Evolutionary conservation across 2,888 invertebrate genomes (phyloP), one percentile per base, ranked within the genome.

Genomic region (Rugalucina vietnamica): DNA sequence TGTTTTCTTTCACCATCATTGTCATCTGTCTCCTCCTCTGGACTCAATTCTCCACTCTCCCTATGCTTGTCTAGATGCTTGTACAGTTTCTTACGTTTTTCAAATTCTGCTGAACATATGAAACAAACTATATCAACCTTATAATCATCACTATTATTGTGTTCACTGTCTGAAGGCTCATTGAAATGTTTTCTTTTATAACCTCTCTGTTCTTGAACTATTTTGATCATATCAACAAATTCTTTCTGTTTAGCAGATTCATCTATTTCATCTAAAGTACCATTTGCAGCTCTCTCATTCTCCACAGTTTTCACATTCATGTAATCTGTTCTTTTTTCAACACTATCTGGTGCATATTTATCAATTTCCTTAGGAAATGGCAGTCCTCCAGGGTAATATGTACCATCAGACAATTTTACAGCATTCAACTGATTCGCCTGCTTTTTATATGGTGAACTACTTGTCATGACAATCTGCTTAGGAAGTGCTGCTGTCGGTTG

Each of bases 1-100:
- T 27, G 14, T 12, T 34, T 60, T 76, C 72, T 71, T 34, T 75
- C 49, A 39, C n/a, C 72, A 60, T 84, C 77, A 36, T 78, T 78
- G 29, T 77, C 80, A 36, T 76, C 70, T 74, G 50, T 71, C 50
- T 79, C 83, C 29, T 79, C 79, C 34, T 71, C 18, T 0, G 73
- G 60, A 75, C 82, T 82, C 21, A 65, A 65, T 65, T 65, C 65
- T 2, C 65, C 65, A 65, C 3, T 65, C 34, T 65, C 34, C 24
- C 65, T 65, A 34, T 65, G 65, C 21, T 65, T 65, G 4, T 34
- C 18, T 29, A 65, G 34, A 29, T 65, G 65, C 21, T 65, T 65
- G 24, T 18, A 65, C 3, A 65, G 65, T 34, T 34, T 34, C 65
- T 65, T 65, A 34, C 24, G 21, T 14, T 32, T 34, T 21, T 34